Percentiles rank a stretch among this genome's conserved stretches.
These are phyloP conservation scores for Teleopsis dalmanni DNA, from an alignment of 1,140 invertebrate species.

Conservation along the genomic window DNA sequence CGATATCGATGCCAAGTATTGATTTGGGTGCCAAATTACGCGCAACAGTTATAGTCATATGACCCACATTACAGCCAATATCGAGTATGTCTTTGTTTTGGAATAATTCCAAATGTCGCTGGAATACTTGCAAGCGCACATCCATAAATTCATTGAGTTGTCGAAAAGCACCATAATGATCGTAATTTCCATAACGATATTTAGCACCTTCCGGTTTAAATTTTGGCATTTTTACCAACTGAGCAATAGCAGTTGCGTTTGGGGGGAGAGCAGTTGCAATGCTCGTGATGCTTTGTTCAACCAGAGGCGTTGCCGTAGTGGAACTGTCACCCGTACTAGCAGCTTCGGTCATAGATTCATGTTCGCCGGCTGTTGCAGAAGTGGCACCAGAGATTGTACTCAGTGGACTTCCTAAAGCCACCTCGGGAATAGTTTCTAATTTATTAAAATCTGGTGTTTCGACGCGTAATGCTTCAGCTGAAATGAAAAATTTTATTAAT, in stretches of 20 bases:
- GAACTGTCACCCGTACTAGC: constrained; percentile 10
- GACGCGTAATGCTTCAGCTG: constrained; percentile 31
- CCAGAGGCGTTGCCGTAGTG: neutral
- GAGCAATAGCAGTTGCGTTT: constrained; percentile 22
- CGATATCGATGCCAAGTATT: constrained; percentile 93
- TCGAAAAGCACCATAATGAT: constrained; percentile 92
- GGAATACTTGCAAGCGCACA: constrained; percentile 71
- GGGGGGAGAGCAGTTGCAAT: no score
- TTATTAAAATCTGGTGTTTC: constrained; percentile 30
- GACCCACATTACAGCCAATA: constrained; percentile 96
- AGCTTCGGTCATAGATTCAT: constrained; percentile 16
- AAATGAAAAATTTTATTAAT: neutral
- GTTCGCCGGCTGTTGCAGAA: constrained; percentile 31
- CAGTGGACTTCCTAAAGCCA: constrained; percentile 25
- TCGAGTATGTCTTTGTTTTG: constrained; percentile 86
- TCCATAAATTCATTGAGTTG: constrained; percentile 76
- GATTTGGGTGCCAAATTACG: constrained; percentile 74
- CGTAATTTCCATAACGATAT: constrained; percentile 94
- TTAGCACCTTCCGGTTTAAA: constrained; percentile 66
- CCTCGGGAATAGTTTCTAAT: constrained; percentile 13
- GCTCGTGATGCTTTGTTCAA: neutral
- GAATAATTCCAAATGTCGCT: constrained; percentile 73
- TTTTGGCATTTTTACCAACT: constrained; percentile 50
- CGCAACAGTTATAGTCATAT: constrained; percentile 82
- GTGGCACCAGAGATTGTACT: constrained; percentile 35